Percentiles rank a stretch among this genome's conserved stretches.
Evolutionary conservation across 2,888 invertebrate species (phyloP).

Genomic region (Geophilus truncorum): DNA sequence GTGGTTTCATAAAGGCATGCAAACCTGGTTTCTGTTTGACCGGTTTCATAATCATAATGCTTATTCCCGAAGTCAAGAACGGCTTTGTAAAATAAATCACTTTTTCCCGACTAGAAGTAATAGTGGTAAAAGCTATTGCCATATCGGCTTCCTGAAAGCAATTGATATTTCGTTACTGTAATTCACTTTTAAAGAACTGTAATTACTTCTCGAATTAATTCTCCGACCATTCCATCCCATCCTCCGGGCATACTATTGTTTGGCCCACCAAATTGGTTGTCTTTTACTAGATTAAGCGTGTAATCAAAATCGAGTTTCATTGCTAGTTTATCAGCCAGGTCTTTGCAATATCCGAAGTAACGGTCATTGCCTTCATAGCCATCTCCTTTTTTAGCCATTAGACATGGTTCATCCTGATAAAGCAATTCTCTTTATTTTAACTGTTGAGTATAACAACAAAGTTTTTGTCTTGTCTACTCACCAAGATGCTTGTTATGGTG

Average conservation of each 20-base stretch:
- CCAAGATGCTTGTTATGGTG: conserved; percentile 79
- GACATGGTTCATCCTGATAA: conserved; percentile 74
- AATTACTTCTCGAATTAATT: conserved; percentile 76
- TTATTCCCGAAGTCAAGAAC: conserved; percentile 92
- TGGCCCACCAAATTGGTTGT: conserved; percentile 76
- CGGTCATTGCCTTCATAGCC: conserved; percentile 66
- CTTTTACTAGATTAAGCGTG: conserved; percentile 76
- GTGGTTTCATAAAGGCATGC: conserved; percentile 94
- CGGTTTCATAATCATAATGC: conserved; percentile 90
- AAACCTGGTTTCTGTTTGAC: conserved; percentile 90
- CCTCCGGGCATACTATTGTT: conserved; percentile 67
- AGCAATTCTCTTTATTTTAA: neutral
- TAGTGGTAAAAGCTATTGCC: conserved; percentile 90
- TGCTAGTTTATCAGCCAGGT: conserved; percentile 75
- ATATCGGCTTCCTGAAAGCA: conserved; percentile 80
- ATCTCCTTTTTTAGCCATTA: conserved; percentile 66
- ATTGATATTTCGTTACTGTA: neutral
- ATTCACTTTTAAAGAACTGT: too few relatives aligned
- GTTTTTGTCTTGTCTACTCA: too few relatives aligned
- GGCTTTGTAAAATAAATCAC: conserved; percentile 98
- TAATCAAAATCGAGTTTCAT: conserved; percentile 76
- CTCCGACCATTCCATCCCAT: conserved; percentile 84
- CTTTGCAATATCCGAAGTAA: conserved; percentile 88
- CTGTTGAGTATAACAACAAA: too few relatives aligned
- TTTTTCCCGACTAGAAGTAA: conserved; percentile 87